phyloP scores from a whole-genome alignment of 1,140 invertebrate species.

The Stegodyphus dumicola region DNA sequence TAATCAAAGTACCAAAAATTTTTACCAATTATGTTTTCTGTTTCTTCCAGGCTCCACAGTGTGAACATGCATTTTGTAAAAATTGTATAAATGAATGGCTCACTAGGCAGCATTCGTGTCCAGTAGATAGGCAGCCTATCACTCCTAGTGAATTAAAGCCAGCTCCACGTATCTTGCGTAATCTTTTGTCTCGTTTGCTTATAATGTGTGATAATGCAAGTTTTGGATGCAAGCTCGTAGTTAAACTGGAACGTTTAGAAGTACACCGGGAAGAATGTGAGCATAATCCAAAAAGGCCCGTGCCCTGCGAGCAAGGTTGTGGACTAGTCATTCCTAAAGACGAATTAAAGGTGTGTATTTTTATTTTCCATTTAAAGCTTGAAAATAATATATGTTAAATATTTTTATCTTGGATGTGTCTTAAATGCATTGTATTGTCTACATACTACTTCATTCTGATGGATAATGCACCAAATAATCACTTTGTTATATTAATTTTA shows the following conservation, averaged over 20 bases:
- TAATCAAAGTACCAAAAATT: too few species aligned
- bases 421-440: neutral
- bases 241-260: slow-evolving; percentile 86
- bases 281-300: slow-evolving; percentile 92
- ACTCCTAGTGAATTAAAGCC: slow-evolving; percentile 87
- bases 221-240: slow-evolving; percentile 84
- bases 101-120: slow-evolving; percentile 89
- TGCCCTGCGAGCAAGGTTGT: slow-evolving; percentile 92
- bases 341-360: slow-evolving; percentile 78
- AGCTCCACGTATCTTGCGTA: slow-evolving; percentile 91
- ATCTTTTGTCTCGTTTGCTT: slow-evolving; percentile 86
- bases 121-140: slow-evolving; percentile 89
- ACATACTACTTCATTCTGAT: neutral
- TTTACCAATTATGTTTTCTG: neutral
- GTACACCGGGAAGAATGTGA: slow-evolving; percentile 91
- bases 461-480: slow-evolving; percentile 34
- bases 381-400: neutral
- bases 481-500: slow-evolving; percentile 5
- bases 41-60: slow-evolving; percentile 85
- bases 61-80: slow-evolving; percentile 95
- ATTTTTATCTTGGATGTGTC: neutral
- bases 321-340: slow-evolving; percentile 94
- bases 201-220: slow-evolving; percentile 91
- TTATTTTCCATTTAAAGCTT: neutral
- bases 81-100: slow-evolving; percentile 96